Evolutionary conservation across 2,888 invertebrate genomes (phyloP).

Genomic region (Drosophila kambysellisi): DNA sequence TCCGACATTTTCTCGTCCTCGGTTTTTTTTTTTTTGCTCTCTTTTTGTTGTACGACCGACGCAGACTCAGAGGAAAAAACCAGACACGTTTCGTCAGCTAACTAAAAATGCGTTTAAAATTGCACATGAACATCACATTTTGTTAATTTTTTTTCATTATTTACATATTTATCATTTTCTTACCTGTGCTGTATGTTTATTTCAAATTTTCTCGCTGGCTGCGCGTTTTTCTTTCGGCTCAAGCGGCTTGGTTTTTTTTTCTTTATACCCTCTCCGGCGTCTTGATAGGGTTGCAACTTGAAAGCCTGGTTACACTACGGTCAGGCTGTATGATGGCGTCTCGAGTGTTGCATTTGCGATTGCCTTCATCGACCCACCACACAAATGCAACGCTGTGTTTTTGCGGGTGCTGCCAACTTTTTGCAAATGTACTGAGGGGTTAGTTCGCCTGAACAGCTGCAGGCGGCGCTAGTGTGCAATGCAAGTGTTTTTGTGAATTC

Average conservation of each 20-base stretch:
- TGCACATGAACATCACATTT: constrained; percentile 25
- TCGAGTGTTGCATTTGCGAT: constrained; percentile 17
- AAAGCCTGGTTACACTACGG: constrained; percentile 37
- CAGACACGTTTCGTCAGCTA: constrained; percentile 56
- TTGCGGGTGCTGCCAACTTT: constrained; percentile 41
- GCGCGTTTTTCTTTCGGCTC: constrained; percentile 32
- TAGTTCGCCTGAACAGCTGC: constrained; percentile 56
- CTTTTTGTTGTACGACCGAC: constrained; percentile 34
- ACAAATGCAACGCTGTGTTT: constrained; percentile 25
- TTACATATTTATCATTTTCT: constrained; percentile 8
- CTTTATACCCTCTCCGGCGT: constrained; percentile 69
- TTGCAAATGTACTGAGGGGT: not conserved
- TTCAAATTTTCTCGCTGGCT: constrained; percentile 40
- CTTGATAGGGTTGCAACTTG: constrained; percentile 63
- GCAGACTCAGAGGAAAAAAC: constrained; percentile 46
- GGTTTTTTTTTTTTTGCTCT: constrained; percentile 13
- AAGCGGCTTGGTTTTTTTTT: constrained; percentile 56
- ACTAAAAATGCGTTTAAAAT: constrained; percentile 16
- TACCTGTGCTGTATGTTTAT: constrained; percentile 36
- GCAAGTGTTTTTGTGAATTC: constrained; percentile 67
- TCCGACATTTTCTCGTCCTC: constrained; percentile 89
- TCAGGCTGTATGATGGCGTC: constrained; percentile 47
- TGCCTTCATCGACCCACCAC: not conserved
- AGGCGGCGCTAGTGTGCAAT: constrained; percentile 60
- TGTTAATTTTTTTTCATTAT: not conserved